These are phyloP conservation scores for Mobula hypostoma DNA, from an alignment of 2,113 vertebrate species.

Conservation along the genomic window DNA sequence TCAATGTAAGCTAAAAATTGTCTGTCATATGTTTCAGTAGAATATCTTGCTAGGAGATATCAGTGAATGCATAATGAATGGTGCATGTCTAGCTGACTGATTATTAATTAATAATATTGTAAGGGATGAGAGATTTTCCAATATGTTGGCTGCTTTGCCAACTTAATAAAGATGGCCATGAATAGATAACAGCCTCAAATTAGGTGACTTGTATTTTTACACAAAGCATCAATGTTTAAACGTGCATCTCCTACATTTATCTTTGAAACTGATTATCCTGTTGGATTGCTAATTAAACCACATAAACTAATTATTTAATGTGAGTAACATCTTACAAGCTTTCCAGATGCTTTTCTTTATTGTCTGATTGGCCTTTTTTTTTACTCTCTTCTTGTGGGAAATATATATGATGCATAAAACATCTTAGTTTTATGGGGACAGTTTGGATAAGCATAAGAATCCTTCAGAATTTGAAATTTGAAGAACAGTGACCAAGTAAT, in stretches of 20 bases:
- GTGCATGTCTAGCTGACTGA: neutral
- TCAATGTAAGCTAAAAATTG: neutral
- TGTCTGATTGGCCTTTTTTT: neutral
- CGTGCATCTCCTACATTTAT: neutral
- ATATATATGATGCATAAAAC: neutral
- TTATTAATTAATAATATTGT: neutral
- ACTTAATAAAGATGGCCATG: neutral
- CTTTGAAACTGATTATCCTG: neutral
- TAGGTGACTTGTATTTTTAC: neutral
- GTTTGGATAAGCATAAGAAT: neutral
- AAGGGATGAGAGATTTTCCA: neutral
- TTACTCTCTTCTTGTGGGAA: neutral
- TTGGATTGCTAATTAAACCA: neutral
- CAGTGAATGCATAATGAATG: neutral
- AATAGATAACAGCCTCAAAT: neutral
- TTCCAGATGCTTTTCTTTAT: neutral
- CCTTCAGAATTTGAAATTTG: neutral
- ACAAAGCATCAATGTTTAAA: neutral
- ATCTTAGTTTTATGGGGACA: neutral
- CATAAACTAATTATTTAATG: neutral
- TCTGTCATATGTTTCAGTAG: neutral
- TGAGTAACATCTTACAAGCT: neutral
- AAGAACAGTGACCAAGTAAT: neutral
- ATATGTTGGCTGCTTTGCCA: neutral
- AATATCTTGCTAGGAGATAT: neutral